Base-by-base conservation (phyloP, 2,113 vertebrate species). In the Osmerus eperlanus region DNA sequence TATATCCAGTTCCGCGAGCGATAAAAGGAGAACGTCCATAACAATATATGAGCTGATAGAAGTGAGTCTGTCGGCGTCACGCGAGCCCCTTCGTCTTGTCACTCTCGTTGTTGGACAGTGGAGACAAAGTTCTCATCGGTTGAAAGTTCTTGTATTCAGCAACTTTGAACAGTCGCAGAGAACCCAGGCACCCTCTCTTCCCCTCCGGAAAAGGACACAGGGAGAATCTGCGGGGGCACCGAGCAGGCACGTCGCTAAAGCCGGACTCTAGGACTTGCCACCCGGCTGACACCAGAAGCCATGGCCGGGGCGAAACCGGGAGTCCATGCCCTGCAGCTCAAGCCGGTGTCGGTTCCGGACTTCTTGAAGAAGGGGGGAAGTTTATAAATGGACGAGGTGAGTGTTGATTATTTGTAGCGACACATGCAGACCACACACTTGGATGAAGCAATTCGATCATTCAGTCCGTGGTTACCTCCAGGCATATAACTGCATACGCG, bases 301-400 rank as follows among this genome's bases (percentile, higher is more conserved):
- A 92, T 92, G 91, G 91, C 91, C 71, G 91, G 91, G 75, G 91
- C 90, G 72, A 88, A 88, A 75, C 89, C 91, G 23, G 90, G 91
- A 68, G 91, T 92, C 66, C 91, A 92, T 78, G 83, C 91, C 70
- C 83, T 92, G 75, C 91, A 92, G 76, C 85, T 92, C 76, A 91
- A 92, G 82, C 89, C 89, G 64, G 85, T 90, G 71, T 77, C 76
- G 18, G 91, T 92, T 15, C 88, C 81, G 47, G 89, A 92, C 59
- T 88, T 76, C 58, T 80, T 92, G 58, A 81, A 85, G 29, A 88
- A 88, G 67, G 91, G 91, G 91, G 90, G 80, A 92, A 92, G 85
- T 92, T 92, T 84, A 91, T 92, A 81, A 91, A 92, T 91, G 91
- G 91, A 92, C 81, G 91, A 92, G 89, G 91, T 92, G 36, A 72